Evolutionary conservation across 2,113 vertebrate species (phyloP), one percentile per base, ranked within the genome.

Genomic region (Egretta garzetta): DNA sequence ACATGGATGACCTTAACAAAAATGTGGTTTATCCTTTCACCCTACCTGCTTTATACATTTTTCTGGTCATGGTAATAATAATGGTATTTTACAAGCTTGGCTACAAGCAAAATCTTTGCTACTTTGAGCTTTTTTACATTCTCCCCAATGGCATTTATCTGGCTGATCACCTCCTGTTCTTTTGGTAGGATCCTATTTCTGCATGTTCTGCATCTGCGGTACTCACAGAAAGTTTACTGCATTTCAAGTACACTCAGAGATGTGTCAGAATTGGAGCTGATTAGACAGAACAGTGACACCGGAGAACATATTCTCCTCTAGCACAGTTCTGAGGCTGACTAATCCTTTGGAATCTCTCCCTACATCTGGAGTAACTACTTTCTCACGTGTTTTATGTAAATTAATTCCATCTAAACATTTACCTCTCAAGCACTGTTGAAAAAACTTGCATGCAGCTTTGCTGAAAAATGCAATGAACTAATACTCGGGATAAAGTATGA

Each of bases 201-300:
- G 7, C 75, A 41, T 2, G 4, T 72, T 87, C 66, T 91, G 70
- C 84, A 95, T 96, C 91, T 94, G 88, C 4, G 1, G 4, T 33
- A 41, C 88, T 96, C 70, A 74, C 18, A 86, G 87, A 90, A 98
- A 94, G 87, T 93, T 93, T 91, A 35, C 64, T 96, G 43, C 72
- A 73, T 87, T 96, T 97, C 33, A 97, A 97, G 91, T 62, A 58
- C 83, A 83, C 96, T 97, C 95, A 86, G 94, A 93, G 20, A 90
- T 95, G 49, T 58, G 70, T 97, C 87, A 97, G 84, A 95, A 96
- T 96, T 91, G 87, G 66, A 90, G 88, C 55, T 98, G 97, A 98
- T 97, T 93, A 97, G 74, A 85, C 86, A 79, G 90, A 97, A 94
- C 43, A 86, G 83, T 68, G 63, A 53, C 80, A 88, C 70, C 82